These are phyloP conservation scores for Phaedon cochleariae DNA, from an alignment of 2,888 invertebrate species.

Conservation along the genomic window DNA sequence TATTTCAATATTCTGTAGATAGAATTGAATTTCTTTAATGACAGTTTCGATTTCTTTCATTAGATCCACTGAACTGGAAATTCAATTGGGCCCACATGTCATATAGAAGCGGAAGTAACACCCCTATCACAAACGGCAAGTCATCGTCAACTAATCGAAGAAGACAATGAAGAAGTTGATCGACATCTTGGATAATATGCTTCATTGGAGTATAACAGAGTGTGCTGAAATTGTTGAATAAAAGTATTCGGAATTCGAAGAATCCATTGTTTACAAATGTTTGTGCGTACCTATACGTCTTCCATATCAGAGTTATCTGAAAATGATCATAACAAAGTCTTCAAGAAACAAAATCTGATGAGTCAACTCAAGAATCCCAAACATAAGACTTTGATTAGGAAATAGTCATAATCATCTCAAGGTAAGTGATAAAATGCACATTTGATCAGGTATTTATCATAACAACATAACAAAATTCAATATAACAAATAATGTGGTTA, in stretches of 20 bases:
- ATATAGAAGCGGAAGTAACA: conserved; percentile 30
- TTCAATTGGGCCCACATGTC: conserved; percentile 44
- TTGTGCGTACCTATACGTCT: conserved; percentile 7
- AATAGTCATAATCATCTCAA: conserved; percentile 3
- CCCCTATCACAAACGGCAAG: conserved; percentile 36
- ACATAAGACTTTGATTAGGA: conserved; percentile 19
- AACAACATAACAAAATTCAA: too few relatives aligned
- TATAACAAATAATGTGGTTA: too few relatives aligned
- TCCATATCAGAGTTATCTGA: conserved; percentile 16
- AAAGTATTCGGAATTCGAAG: background rate
- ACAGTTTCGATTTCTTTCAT: background rate
- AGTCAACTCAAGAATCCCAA: conserved; percentile 27
- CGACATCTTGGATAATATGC: conserved; percentile 42
- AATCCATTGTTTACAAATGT: conserved; percentile 15
- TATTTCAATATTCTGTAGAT: too few relatives aligned
- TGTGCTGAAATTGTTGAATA: background rate
- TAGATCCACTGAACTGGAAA: background rate
- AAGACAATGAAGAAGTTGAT: conserved; percentile 41
- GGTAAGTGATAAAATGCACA: too few relatives aligned
- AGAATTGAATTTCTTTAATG: background rate
- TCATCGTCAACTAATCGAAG: conserved; percentile 49
- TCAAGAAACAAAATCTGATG: conserved; percentile 26
- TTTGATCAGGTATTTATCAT: too few relatives aligned
- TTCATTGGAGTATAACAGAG: conserved; percentile 25
- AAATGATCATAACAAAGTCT: conserved; percentile 19